Evolutionary conservation across 2,888 invertebrate species (phyloP).

Genomic region (Lampropteryx suffumata): DNA sequence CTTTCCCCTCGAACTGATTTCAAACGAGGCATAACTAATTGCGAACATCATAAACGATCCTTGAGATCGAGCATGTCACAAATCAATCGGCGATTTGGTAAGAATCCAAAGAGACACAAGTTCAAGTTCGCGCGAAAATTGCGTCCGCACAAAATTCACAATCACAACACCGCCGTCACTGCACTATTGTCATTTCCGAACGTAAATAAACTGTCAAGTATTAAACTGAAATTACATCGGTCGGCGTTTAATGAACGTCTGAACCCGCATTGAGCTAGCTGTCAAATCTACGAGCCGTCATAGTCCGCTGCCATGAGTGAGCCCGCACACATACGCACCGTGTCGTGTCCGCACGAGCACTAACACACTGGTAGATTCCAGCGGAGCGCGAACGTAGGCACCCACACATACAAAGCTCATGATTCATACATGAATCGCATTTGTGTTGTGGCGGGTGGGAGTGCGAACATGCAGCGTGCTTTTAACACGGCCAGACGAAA

Average conservation of each 20-base stretch:
- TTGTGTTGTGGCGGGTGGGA: constrained; percentile 78
- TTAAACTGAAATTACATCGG: constrained; percentile 76
- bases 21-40: constrained; percentile 73
- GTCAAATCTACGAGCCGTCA: constrained; percentile 84
- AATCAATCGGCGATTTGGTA: constrained; percentile 63
- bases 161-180: constrained; percentile 44
- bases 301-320: constrained; percentile 82
- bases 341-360: constrained; percentile 70
- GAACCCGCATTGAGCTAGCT: constrained; percentile 83
- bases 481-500: constrained; percentile 80
- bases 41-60: constrained; percentile 72
- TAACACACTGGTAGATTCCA: constrained; percentile 78
- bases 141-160: constrained; percentile 43
- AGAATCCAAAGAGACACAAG: constrained; percentile 50
- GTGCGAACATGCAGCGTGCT: constrained; percentile 82
- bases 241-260: constrained; percentile 80
- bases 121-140: constrained; percentile 71
- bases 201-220: constrained; percentile 67
- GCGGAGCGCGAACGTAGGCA: constrained; percentile 71
- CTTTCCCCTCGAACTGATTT: constrained; percentile 66
- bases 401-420: constrained; percentile 62
- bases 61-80: constrained; percentile 67
- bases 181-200: constrained; percentile 56
- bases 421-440: constrained; percentile 72
- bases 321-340: constrained; percentile 72